Percentiles rank a stretch among this genome's conserved stretches.
phyloP scores from a whole-genome alignment of 2,113 vertebrate genomes.

The Budorcas taxicolor region DNA sequence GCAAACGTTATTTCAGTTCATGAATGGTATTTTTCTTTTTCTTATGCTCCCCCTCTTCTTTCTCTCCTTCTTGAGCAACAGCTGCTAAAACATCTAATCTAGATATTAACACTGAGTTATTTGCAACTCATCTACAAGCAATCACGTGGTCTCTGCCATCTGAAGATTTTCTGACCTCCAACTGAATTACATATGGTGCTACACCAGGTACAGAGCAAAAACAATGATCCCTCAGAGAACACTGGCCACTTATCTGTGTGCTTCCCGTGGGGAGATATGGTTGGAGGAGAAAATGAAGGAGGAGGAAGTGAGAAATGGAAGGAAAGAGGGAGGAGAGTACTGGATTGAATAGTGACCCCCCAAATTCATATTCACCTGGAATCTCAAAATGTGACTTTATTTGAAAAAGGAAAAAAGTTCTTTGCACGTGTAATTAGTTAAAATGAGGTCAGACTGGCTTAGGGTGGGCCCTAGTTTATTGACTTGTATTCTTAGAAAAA shows the following conservation, averaged over 20 bases:
- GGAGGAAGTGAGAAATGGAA: not conserved
- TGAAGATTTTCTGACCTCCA: not conserved
- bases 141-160: not conserved
- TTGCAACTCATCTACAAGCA: not conserved
- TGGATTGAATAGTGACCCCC: not conserved
- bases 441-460: not conserved
- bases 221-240: not conserved
- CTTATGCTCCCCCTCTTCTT: not conserved
- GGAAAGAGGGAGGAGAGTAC: not conserved
- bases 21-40: not conserved
- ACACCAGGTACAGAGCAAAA: not conserved
- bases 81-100: not conserved
- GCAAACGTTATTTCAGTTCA: not conserved
- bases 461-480: not conserved
- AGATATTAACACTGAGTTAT: not conserved
- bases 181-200: not conserved
- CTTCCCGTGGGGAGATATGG: not conserved
- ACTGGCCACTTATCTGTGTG: not conserved
- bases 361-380: not conserved
- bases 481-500: not conserved
- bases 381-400: not conserved
- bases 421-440: not conserved
- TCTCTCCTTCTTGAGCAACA: not conserved
- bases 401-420: not conserved
- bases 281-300: too few relatives aligned